Evolutionary conservation across 1,140 invertebrate genomes (phyloP).

Genomic region (Ladona fulva): DNA sequence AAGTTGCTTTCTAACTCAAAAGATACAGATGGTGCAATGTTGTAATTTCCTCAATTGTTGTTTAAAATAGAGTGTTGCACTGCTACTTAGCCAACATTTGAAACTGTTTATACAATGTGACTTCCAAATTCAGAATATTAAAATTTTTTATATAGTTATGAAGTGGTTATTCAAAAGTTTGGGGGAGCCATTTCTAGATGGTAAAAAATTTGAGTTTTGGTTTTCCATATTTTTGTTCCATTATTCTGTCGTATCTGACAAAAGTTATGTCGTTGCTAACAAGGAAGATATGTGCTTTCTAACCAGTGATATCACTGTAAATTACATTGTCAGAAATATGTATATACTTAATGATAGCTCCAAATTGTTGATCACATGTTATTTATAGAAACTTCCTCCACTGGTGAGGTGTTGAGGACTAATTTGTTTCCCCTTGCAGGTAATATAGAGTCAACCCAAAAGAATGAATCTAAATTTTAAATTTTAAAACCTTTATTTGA

Average conservation of each 20-base stretch:
- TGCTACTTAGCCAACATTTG: neutral
- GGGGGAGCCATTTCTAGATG: neutral
- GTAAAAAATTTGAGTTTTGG: neutral
- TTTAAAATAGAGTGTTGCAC: neutral
- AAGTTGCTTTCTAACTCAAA: slow-evolving; percentile 2
- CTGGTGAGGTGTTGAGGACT: too few relatives aligned
- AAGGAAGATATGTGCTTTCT: too few relatives aligned
- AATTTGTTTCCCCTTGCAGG: too few relatives aligned
- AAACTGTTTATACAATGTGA: slow-evolving; percentile 2
- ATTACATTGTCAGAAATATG: too few relatives aligned
- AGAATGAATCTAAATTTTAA: too few relatives aligned
- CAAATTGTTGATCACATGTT: too few relatives aligned
- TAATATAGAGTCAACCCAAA: too few relatives aligned
- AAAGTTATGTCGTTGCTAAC: too few relatives aligned
- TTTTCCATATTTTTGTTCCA: neutral
- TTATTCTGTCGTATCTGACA: neutral
- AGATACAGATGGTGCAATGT: neutral
- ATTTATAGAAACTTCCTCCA: too few relatives aligned
- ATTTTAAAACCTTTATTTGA: too few relatives aligned
- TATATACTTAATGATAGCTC: too few relatives aligned
- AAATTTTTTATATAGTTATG: neutral
- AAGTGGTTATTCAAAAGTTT: neutral
- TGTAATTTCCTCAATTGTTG: neutral
- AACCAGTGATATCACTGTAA: too few relatives aligned
- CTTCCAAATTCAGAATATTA: neutral